These are phyloP conservation scores for Plectropomus leopardus DNA, from an alignment of 2,113 vertebrate genomes.

Conservation along the genomic window DNA sequence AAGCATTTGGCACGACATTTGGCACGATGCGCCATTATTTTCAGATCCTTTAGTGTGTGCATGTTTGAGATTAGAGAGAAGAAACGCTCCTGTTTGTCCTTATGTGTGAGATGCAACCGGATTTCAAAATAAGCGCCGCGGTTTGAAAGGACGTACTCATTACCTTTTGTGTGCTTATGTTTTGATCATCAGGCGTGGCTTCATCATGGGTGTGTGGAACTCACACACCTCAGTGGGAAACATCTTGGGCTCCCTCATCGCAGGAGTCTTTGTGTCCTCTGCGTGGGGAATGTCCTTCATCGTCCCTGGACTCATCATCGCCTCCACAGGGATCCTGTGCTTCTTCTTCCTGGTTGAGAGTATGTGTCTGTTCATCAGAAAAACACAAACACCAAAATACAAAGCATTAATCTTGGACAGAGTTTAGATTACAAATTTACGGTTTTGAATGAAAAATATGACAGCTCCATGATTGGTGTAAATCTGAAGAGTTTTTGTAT, in stretches of 20 bases:
- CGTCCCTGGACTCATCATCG: conserved; percentile 92
- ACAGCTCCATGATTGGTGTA: background rate
- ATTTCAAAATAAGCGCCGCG: too few relatives aligned
- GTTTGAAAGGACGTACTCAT: too few relatives aligned
- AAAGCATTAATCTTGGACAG: background rate
- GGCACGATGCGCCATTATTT: too few relatives aligned
- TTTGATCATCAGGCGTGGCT: conserved; percentile 86
- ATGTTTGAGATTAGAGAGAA: too few relatives aligned
- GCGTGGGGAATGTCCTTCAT: conserved; percentile 95
- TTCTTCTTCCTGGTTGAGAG: conserved; percentile 98
- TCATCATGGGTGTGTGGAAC: conserved; percentile 99
- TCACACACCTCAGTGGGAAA: conserved; percentile 98
- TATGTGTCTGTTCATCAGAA: conserved; percentile 78
- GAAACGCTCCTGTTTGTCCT: too few relatives aligned
- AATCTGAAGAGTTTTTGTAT: background rate
- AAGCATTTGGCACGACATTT: too few relatives aligned
- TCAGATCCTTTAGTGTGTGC: too few relatives aligned
- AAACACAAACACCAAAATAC: background rate
- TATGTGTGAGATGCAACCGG: too few relatives aligned
- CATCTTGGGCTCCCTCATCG: conserved; percentile 96
- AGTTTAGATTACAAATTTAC: too few relatives aligned
- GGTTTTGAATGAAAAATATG: too few relatives aligned
- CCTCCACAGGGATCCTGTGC: conserved; percentile 88
- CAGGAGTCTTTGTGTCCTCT: conserved; percentile 89
- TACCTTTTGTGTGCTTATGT: conserved; percentile 15